A percentile compares a stretch with the other conserved stretches of the same genome.
phyloP scores from a whole-genome alignment of 2,797 vertebrate species.

The Sylvilagus floridanus region DNA sequence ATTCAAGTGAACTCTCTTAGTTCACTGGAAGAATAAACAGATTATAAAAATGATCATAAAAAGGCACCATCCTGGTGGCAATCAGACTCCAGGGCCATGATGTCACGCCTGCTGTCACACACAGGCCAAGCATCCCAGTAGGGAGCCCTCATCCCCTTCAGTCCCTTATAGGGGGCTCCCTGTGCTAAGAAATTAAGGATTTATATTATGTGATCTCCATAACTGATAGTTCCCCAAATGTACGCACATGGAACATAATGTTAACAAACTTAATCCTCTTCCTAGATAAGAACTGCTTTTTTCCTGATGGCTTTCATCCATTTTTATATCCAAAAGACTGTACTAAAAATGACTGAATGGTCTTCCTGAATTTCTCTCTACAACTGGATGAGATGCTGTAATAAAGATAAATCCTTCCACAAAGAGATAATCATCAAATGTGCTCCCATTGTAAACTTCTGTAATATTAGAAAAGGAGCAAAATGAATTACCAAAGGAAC shows the following conservation, averaged over 20 bases:
- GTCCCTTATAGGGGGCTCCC: neutral
- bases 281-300: conserved; percentile 25
- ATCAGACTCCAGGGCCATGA: conserved; percentile 31
- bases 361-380: neutral
- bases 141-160: conserved; percentile 44
- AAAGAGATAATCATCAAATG: conserved; percentile 29
- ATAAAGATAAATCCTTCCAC: neutral
- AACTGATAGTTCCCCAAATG: conserved; percentile 64
- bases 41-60: conserved; percentile 73
- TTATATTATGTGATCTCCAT: conserved; percentile 62
- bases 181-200: conserved; percentile 39
- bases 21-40: conserved; percentile 71
- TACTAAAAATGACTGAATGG: neutral
- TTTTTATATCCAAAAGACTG: neutral
- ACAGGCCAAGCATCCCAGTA: conserved; percentile 11
- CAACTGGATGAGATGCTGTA: neutral
- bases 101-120: neutral
- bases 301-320: neutral
- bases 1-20: conserved; percentile 69
- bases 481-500: conserved; percentile 24
- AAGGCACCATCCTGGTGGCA: conserved; percentile 49
- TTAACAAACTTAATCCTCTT: conserved; percentile 39
- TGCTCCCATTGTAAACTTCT: neutral
- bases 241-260: conserved; percentile 3
- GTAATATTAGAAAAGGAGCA: conserved; percentile 15